Evolutionary conservation across 1,140 invertebrate species (phyloP).

Genomic region (Drosophila bocqueti): DNA sequence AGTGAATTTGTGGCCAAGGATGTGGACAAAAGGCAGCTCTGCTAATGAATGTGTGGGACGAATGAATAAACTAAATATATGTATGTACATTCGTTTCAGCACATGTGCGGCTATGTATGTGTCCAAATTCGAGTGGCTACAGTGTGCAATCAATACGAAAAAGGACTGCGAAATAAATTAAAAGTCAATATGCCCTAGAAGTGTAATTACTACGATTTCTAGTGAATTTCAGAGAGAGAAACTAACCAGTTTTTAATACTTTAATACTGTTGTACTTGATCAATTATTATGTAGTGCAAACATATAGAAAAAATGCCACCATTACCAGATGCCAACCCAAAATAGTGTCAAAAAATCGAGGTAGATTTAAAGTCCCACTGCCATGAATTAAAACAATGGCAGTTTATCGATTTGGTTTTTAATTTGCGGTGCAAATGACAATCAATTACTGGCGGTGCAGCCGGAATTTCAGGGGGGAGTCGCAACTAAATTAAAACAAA

Average conservation of each 20-base stretch:
- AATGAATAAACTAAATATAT: slow-evolving; percentile 14
- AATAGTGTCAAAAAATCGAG: not conserved
- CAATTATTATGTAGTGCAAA: not conserved
- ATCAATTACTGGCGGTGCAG: slow-evolving; percentile 22
- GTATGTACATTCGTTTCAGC: not conserved
- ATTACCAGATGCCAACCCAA: not conserved
- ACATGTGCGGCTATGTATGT: not conserved
- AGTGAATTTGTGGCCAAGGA: slow-evolving; percentile 43
- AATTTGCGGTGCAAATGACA: slow-evolving; percentile 18
- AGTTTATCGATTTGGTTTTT: slow-evolving; percentile 13
- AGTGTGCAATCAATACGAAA: slow-evolving; percentile 11
- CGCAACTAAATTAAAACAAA: slow-evolving; percentile 35
- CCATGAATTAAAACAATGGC: not conserved
- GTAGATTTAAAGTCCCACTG: not conserved
- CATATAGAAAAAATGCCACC: not conserved
- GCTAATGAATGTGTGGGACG: slow-evolving; percentile 33
- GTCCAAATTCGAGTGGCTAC: slow-evolving; percentile 6
- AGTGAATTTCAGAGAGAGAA: not conserved
- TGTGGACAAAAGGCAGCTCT: slow-evolving; percentile 29
- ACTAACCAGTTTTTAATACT: not conserved
- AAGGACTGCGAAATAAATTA: not conserved
- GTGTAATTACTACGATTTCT: not conserved
- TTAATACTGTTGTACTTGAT: too few species aligned
- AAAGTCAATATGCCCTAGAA: slow-evolving; percentile 9
- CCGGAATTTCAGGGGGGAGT: not conserved